A percentile compares a stretch with the other conserved stretches of the same genome.
phyloP scores from a whole-genome alignment of 2,888 invertebrate genomes.

The Andrena chrysosceles region DNA sequence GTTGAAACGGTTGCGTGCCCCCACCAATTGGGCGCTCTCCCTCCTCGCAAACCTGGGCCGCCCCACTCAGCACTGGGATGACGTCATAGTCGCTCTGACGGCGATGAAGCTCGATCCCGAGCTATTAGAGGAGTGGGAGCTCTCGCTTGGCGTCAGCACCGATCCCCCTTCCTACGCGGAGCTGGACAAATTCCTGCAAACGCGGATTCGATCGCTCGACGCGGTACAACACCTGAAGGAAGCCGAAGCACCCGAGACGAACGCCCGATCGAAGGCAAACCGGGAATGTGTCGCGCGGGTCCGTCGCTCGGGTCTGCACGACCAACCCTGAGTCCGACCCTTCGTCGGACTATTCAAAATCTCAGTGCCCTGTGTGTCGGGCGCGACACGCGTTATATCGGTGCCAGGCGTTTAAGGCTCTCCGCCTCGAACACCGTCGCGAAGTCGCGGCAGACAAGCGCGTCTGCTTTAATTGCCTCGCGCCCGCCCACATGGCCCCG shows the following conservation, averaged over 20 bases:
- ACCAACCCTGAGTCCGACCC: too few relatives aligned
- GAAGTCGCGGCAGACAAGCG: neutral
- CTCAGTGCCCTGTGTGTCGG: neutral
- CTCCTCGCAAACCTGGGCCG: neutral
- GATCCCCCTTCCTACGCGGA: neutral
- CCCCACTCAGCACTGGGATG: neutral
- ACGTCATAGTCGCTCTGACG: neutral
- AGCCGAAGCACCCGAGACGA: neutral
- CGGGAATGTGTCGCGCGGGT: neutral
- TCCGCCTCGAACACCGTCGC: neutral
- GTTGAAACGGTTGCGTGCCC: neutral
- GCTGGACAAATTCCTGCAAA: fast-evolving
- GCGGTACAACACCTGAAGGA: fast-evolving
- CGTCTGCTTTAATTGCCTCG: neutral
- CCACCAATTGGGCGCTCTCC: neutral
- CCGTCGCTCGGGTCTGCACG: too few relatives aligned
- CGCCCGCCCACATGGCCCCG: neutral
- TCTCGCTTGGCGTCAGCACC: neutral
- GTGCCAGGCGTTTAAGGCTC: neutral
- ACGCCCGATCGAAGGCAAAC: neutral
- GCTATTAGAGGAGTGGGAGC: neutral
- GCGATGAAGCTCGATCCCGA: neutral
- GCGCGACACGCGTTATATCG: too few relatives aligned
- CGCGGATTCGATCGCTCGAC: neutral
- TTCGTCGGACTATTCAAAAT: too few relatives aligned